These are phyloP conservation scores for Nyctereutes procyonoides DNA, from an alignment of 2,113 vertebrate species.

Conservation along the genomic window DNA sequence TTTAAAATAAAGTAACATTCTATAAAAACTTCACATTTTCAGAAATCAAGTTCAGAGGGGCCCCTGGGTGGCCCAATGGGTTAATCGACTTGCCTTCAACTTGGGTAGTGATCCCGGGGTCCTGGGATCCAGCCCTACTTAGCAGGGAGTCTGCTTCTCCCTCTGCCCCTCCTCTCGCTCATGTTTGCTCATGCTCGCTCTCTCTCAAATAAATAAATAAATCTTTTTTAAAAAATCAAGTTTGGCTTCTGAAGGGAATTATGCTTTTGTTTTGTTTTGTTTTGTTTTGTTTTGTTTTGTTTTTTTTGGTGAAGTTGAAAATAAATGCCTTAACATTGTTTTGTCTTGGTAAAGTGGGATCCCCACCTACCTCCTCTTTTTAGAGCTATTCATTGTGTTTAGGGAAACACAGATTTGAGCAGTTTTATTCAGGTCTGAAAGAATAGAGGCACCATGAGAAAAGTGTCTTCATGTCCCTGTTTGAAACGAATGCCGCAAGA, in stretches of 20 bases:
- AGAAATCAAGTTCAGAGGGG: neutral
- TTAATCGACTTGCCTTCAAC: neutral
- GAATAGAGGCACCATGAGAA: neutral
- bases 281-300: too few species aligned
- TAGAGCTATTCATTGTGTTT: neutral
- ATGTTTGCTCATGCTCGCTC: neutral
- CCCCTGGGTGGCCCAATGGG: neutral
- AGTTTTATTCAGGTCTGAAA: constrained; percentile 35
- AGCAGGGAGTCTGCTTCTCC: neutral
- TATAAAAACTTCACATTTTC: neutral
- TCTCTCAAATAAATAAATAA: neutral
- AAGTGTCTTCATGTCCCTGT: neutral
- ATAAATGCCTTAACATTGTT: constrained; percentile 9
- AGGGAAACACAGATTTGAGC: neutral
- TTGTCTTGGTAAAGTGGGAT: neutral
- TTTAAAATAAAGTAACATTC: neutral
- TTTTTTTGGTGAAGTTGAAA: neutral
- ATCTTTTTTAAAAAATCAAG: neutral
- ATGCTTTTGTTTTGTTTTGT: neutral
- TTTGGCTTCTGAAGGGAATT: constrained; percentile 16
- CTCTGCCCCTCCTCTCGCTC: too few species aligned
- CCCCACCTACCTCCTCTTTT: neutral
- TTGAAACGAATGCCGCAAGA: neutral
- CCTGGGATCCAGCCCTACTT: neutral
- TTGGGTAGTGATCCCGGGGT: neutral